These are phyloP conservation scores for Chitala chitala DNA, from an alignment of 2,113 vertebrate species.

Conservation along the genomic window DNA sequence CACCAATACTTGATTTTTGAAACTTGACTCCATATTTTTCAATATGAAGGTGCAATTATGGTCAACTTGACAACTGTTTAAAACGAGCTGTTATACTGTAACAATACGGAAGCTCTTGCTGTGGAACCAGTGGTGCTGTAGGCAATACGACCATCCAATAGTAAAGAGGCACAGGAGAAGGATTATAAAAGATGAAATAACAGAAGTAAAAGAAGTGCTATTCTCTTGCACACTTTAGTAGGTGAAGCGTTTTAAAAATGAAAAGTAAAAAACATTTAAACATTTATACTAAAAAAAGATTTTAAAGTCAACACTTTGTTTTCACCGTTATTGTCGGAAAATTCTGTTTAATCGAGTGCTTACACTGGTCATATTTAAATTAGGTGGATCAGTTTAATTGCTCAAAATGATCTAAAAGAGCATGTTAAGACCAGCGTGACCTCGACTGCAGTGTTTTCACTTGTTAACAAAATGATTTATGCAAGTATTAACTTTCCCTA, in stretches of 20 bases:
- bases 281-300: constrained; percentile 9
- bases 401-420: no score
- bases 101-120: background rate
- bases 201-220: no score
- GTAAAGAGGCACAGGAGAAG: background rate
- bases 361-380: no score
- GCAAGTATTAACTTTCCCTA: no score
- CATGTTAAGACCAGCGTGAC: no score
- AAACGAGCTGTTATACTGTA: background rate
- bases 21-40: background rate
- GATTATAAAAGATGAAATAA: background rate
- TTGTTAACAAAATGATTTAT: no score
- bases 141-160: background rate
- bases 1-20: background rate
- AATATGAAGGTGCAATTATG: background rate
- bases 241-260: background rate
- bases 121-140: background rate
- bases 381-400: no score
- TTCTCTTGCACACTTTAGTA: no score
- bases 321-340: background rate
- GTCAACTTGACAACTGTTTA: constrained; percentile 7
- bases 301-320: constrained; percentile 13
- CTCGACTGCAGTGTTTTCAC: no score
- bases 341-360: no score
- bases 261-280: constrained; percentile 26